A percentile compares a stretch with the other conserved stretches of the same genome.
Evolutionary conservation across 2,797 vertebrate genomes (phyloP).

Genomic region (Falco novaeseelandiae): DNA sequence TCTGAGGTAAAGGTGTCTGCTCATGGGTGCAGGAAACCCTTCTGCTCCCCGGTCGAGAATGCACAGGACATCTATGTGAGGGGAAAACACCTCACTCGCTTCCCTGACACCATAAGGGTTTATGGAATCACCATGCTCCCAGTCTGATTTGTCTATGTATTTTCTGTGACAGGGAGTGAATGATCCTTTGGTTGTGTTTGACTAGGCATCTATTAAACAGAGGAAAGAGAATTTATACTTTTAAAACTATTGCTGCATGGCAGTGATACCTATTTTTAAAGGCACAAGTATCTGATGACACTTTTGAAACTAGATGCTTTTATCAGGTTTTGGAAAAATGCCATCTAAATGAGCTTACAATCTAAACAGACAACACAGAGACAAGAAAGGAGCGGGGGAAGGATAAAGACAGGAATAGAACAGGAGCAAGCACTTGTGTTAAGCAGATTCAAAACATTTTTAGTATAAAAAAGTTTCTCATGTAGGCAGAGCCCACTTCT

Average conservation of each 20-base stretch:
- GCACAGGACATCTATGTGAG: neutral
- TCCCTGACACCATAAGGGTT: neutral
- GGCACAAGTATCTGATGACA: neutral
- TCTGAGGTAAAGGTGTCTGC: neutral
- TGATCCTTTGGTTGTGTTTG: neutral
- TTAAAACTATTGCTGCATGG: neutral
- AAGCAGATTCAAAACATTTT: neutral
- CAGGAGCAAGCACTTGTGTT: neutral
- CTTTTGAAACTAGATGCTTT: neutral
- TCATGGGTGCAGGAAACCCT: neutral
- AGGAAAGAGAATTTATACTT: neutral
- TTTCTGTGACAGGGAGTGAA: neutral
- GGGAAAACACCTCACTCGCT: neutral
- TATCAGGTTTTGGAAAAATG: neutral
- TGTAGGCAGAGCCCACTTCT: neutral
- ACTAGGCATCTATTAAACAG: neutral
- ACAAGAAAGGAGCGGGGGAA: neutral
- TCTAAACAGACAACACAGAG: neutral
- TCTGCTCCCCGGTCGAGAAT: neutral
- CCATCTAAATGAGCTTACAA: neutral
- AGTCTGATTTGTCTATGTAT: neutral
- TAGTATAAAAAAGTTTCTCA: neutral
- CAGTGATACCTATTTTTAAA: neutral
- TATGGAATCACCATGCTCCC: neutral
- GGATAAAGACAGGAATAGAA: neutral